Evolutionary conservation across 1,140 invertebrate species (phyloP).

Genomic region (Yoshiicerus persimilis): DNA sequence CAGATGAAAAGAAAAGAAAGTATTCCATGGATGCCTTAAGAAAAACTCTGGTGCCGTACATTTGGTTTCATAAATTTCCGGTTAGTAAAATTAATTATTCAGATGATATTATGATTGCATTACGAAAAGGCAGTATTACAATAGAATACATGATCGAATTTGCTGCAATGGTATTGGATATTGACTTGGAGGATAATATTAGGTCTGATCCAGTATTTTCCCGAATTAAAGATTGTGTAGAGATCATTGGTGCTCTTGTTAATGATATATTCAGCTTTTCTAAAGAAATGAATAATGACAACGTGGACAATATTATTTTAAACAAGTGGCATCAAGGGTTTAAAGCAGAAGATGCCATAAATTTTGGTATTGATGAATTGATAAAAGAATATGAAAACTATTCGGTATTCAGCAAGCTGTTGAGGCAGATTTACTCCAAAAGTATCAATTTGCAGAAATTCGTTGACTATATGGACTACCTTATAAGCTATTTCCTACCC

Average conservation of each 20-base stretch:
- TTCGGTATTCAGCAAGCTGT: background rate
- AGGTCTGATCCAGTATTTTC: background rate
- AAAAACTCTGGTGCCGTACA: background rate
- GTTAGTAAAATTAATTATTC: background rate
- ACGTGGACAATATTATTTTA: background rate
- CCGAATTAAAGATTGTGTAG: background rate
- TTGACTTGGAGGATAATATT: background rate
- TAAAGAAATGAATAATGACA: background rate
- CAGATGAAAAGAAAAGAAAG: background rate
- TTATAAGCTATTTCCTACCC: background rate
- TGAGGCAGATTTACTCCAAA: background rate
- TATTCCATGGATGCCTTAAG: too few species aligned
- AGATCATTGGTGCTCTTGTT: background rate
- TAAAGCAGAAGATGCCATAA: background rate
- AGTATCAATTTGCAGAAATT: background rate
- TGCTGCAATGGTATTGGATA: background rate
- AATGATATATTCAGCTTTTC: background rate
- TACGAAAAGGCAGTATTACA: background rate
- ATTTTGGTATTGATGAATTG: background rate
- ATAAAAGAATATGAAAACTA: background rate
- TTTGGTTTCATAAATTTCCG: background rate
- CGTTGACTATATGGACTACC: background rate
- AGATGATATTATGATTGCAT: background rate
- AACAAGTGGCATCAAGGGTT: background rate
- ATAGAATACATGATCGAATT: background rate